These are phyloP conservation scores for Leptodactylus fallax DNA, from an alignment of 2,797 vertebrate genomes.

Conservation along the genomic window DNA sequence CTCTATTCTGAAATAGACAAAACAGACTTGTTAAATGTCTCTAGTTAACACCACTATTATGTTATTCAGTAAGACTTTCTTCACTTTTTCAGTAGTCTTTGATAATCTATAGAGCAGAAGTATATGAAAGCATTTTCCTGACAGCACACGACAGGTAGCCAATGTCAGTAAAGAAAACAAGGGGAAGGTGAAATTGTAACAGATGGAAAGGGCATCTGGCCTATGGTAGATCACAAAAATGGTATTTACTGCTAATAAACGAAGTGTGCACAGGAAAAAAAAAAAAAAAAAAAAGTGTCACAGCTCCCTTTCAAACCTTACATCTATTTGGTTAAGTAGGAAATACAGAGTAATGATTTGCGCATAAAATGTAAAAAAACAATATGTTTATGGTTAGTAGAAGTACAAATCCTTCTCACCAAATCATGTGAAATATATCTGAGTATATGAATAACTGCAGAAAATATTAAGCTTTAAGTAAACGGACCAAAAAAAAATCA, in stretches of 20 bases:
- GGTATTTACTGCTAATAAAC: slow-evolving; percentile 25
- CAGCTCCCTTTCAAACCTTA: not conserved
- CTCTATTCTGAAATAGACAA: not conserved
- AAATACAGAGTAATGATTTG: not conserved
- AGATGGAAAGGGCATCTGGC: slow-evolving; percentile 40
- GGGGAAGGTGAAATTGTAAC: slow-evolving; percentile 15
- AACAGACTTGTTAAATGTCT: not conserved
- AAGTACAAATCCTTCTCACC: not conserved
- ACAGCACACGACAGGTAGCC: not conserved
- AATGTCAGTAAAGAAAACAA: slow-evolving; percentile 24
- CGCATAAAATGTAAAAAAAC: not conserved
- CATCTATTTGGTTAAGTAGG: not conserved
- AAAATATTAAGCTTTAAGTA: not conserved
- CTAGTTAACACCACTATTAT: not conserved
- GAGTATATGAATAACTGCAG: not conserved
- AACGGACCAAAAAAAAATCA: too few species aligned
- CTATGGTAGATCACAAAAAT: not conserved
- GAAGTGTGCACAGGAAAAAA: too few species aligned
- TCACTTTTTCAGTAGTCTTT: not conserved
- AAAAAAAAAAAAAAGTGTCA: not conserved
- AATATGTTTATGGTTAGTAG: not conserved
- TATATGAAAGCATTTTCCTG: not conserved
- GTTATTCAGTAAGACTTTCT: not conserved
- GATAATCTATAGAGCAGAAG: not conserved
- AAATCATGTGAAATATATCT: not conserved